Percentiles rank a stretch among this genome's conserved stretches.
Conservation (phyloP, 1,140 invertebrate species). For the Drosophila equinoxialis region DNA sequence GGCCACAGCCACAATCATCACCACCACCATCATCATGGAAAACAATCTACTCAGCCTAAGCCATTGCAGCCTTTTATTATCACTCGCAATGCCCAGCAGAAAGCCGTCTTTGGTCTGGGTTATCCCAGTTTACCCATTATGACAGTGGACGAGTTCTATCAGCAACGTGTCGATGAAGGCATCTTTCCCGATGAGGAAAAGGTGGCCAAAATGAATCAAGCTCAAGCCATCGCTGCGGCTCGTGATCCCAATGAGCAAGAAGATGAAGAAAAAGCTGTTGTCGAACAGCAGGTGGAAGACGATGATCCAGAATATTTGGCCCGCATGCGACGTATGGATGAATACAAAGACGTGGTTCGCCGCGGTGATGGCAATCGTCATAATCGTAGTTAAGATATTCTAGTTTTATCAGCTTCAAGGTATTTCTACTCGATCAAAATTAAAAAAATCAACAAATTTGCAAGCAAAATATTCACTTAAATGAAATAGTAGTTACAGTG, state of each 20-base stretch:
- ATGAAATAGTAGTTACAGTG: too few species aligned
- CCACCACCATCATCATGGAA: conserved; percentile 45
- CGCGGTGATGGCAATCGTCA: conserved; percentile 94
- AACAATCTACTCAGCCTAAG: conserved; percentile 60
- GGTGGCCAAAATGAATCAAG: conserved; percentile 72
- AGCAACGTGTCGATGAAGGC: conserved; percentile 92
- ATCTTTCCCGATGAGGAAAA: conserved; percentile 85
- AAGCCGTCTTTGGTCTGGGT: conserved; percentile 96
- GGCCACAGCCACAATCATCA: conserved; percentile 53
- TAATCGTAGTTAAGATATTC: conserved; percentile 88
- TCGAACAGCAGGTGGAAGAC: conserved; percentile 86
- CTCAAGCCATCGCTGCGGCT: conserved; percentile 74
- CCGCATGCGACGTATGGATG: conserved; percentile 90
- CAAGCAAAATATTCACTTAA: neutral
- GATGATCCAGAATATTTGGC: conserved; percentile 90
- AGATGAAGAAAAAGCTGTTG: conserved; percentile 86
- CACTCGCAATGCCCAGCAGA: conserved; percentile 94
- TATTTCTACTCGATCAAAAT: conserved; percentile 1
- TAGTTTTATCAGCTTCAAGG: conserved; percentile 19
- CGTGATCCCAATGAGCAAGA: conserved; percentile 85
- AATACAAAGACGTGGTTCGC: conserved; percentile 95
- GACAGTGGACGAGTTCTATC: conserved; percentile 98
- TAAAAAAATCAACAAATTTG: neutral
- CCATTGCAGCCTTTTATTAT: conserved; percentile 96
- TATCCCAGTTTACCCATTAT: conserved; percentile 96